These are phyloP conservation scores for Sus cebifrons DNA, from an alignment of 2,797 vertebrate genomes.

Conservation along the genomic window DNA sequence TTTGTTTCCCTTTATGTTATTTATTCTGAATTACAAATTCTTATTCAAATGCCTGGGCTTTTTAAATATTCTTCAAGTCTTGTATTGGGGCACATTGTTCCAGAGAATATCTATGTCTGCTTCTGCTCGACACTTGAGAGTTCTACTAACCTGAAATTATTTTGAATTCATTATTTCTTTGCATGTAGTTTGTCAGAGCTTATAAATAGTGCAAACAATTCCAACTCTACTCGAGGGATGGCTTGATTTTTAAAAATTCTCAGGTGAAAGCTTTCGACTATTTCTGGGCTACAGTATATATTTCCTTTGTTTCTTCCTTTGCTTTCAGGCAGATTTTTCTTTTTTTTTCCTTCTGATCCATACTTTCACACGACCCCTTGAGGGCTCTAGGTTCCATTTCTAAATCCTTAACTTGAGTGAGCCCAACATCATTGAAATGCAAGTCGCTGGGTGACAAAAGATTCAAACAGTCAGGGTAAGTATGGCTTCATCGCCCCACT, in stretches of 20 bases:
- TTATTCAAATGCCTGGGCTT: not conserved
- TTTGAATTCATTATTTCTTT: slow-evolving; percentile 32
- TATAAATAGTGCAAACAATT: not conserved
- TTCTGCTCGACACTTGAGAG: not conserved
- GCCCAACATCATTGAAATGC: not conserved
- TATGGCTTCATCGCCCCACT: not conserved
- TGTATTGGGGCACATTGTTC: not conserved
- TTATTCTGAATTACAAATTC: not conserved
- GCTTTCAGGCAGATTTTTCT: not conserved
- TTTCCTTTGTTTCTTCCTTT: not conserved
- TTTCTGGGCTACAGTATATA: not conserved
- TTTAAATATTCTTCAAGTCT: not conserved
- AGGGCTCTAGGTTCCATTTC: not conserved
- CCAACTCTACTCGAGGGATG: not conserved
- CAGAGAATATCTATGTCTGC: not conserved
- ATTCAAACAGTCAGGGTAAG: not conserved
- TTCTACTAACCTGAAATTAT: not conserved
- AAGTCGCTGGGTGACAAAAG: not conserved
- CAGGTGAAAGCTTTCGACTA: not conserved
- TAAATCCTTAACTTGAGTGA: not conserved
- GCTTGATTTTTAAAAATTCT: slow-evolving; percentile 26
- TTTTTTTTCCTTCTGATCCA: not conserved
- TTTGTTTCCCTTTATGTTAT: not conserved
- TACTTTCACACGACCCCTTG: not conserved
- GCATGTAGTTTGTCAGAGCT: not conserved